These are phyloP conservation scores for Arremon aurantiirostris DNA, from an alignment of 2,797 vertebrate species.

Conservation along the genomic window DNA sequence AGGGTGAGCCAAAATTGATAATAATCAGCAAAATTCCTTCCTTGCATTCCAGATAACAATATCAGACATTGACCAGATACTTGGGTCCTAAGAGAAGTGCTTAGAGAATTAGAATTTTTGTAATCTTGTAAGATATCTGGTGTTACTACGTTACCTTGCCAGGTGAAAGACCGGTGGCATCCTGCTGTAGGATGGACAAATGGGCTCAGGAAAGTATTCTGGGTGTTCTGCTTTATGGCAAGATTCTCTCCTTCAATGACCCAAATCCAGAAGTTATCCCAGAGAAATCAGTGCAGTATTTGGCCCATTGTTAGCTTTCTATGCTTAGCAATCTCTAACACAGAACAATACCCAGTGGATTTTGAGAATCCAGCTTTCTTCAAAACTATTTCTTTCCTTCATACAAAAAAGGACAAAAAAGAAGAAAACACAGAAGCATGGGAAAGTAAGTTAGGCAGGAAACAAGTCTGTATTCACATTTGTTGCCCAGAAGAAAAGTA, in stretches of 20 bases:
- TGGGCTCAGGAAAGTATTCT: neutral
- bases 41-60: neutral
- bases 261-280: neutral
- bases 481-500: constrained; percentile 36
- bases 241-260: neutral
- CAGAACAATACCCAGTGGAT: constrained; percentile 48
- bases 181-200: neutral
- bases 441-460: constrained; percentile 58
- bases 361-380: constrained; percentile 49
- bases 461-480: constrained; percentile 44
- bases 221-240: neutral
- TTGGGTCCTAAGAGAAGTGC: neutral
- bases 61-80: neutral
- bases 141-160: neutral
- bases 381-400: constrained; percentile 48
- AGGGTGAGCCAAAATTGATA: neutral
- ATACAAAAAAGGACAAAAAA: constrained; percentile 16
- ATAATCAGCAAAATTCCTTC: neutral
- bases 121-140: neutral
- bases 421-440: constrained; percentile 46
- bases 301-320: neutral
- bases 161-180: neutral
- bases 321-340: constrained; percentile 14
- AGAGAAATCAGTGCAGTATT: neutral
- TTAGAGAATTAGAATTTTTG: neutral